Conservation (phyloP, 2,888 invertebrate species). For the Coleophora flavipennella region DNA sequence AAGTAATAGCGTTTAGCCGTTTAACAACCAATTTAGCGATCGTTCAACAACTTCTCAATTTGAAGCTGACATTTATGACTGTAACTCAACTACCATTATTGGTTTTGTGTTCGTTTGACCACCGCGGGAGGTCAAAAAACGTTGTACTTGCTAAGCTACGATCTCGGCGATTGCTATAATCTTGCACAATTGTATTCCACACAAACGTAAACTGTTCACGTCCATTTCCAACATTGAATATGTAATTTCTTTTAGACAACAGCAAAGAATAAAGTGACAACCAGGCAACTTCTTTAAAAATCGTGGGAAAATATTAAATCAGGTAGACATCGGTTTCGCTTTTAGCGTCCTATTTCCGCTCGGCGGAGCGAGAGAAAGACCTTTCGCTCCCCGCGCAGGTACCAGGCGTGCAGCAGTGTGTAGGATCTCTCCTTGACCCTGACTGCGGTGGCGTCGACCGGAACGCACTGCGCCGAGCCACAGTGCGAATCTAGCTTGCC, state of each 20-base stretch:
- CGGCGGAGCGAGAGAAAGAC: conserved; percentile 33
- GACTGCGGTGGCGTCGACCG: conserved; percentile 71
- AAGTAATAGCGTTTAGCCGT: conserved; percentile 45
- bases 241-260: conserved; percentile 23
- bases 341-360: conserved; percentile 54
- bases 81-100: conserved; percentile 11
- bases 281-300: conserved; percentile 9
- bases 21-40: conserved; percentile 53
- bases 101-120: conserved; percentile 3
- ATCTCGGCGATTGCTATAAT: too few species aligned
- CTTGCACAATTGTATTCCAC: too few species aligned
- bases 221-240: conserved; percentile 13
- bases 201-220: conserved; percentile 3
- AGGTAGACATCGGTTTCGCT: conserved; percentile 48
- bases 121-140: conserved; percentile 8
- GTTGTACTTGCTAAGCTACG: conserved; percentile 1
- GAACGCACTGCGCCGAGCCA: conserved; percentile 57
- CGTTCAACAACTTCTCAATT: conserved; percentile 29
- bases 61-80: conserved; percentile 34
- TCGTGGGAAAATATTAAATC: conserved; percentile 24
- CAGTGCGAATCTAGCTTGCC: conserved; percentile 59
- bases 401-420: conserved; percentile 59
- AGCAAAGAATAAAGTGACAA: too few species aligned
- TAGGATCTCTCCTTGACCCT: conserved; percentile 69
- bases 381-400: conserved; percentile 32